A percentile compares a stretch with the other conserved stretches of the same genome.
Evolutionary conservation across 2,797 vertebrate genomes (phyloP).

Genomic region (Hydrophis major): DNA sequence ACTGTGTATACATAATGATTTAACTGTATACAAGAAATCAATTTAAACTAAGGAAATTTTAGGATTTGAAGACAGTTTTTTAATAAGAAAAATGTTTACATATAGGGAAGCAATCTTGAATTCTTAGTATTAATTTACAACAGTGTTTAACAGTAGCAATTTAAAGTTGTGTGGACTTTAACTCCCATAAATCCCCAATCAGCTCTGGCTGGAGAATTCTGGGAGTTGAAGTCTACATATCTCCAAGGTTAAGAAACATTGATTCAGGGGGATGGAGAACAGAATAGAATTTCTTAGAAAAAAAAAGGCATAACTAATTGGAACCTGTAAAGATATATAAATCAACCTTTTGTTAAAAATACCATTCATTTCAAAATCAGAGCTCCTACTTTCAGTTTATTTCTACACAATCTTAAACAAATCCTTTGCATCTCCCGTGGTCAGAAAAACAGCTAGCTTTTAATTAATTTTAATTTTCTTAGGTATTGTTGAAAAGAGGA

Average conservation of each 20-base stretch:
- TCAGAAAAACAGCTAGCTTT: neutral
- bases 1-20: neutral
- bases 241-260: neutral
- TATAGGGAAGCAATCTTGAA: neutral
- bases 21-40: neutral
- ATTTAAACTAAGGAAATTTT: neutral
- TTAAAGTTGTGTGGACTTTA: neutral
- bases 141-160: neutral
- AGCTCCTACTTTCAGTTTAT: neutral
- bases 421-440: neutral
- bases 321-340: neutral
- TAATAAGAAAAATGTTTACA: neutral
- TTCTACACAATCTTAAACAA: neutral
- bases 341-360: neutral
- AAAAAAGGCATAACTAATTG: neutral
- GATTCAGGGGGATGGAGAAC: neutral
- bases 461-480: neutral
- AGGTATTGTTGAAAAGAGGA: neutral
- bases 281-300: neutral
- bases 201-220: neutral
- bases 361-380: neutral
- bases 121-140: neutral
- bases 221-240: neutral
- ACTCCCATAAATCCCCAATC: neutral
- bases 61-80: neutral